Evolutionary conservation across 2,797 vertebrate genomes (phyloP).

Genomic region (Fistularia tabacaria): DNA sequence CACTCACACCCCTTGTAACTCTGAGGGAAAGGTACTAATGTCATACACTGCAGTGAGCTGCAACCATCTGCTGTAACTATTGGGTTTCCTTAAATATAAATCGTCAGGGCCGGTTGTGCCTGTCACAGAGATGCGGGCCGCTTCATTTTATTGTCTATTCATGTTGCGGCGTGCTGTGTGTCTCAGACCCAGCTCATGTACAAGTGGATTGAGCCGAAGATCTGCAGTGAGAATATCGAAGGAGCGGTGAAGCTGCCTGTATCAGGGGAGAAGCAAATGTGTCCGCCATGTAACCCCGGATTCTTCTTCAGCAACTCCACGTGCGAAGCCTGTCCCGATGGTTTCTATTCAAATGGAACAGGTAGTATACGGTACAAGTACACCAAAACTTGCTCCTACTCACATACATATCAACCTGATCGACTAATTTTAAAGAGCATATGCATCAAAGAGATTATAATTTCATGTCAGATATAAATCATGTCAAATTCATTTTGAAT

Average conservation of each 20-base stretch:
- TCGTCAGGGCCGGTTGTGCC: neutral
- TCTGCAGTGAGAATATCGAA: constrained; percentile 79
- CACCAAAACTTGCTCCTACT: neutral
- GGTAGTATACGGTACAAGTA: constrained; percentile 60
- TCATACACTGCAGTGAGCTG: neutral
- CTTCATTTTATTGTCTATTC: constrained; percentile 5
- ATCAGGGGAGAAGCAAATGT: constrained; percentile 79
- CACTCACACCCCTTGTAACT: constrained; percentile 88
- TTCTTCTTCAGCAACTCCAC: constrained; percentile 79
- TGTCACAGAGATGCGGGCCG: neutral
- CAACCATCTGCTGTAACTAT: constrained; percentile 31
- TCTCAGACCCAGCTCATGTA: constrained; percentile 92
- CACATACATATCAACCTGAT: neutral
- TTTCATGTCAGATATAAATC: too few species aligned
- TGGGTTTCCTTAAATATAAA: constrained; percentile 34
- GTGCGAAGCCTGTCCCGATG: constrained; percentile 83
- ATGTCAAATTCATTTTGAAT: too few species aligned
- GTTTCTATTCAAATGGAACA: constrained; percentile 88
- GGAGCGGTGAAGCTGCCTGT: constrained; percentile 78
- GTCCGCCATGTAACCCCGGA: constrained; percentile 93
- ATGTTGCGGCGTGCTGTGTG: constrained; percentile 13
- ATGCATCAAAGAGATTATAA: too few species aligned
- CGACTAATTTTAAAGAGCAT: too few species aligned
- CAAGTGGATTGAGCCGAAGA: constrained; percentile 94
- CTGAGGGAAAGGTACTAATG: constrained; percentile 77